Percentiles rank a stretch among this genome's conserved stretches.
phyloP scores from a whole-genome alignment of 2,797 vertebrate species.

The Kryptolebias ocellatus region DNA sequence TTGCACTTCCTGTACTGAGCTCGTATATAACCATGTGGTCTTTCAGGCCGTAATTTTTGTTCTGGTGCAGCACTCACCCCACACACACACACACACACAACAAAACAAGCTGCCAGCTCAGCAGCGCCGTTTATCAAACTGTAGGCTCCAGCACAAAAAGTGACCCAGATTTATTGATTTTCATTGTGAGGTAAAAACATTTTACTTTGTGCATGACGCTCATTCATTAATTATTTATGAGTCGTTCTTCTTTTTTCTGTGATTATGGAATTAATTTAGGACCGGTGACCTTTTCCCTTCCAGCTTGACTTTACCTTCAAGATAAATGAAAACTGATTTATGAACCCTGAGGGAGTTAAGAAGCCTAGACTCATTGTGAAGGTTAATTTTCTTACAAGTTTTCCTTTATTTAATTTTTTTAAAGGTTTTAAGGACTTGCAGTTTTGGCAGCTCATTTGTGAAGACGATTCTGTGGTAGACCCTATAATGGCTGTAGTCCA shows the following conservation, averaged over 20 bases:
- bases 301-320: constrained; percentile 35
- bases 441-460: constrained; percentile 33
- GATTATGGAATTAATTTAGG: constrained; percentile 38
- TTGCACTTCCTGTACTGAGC: constrained; percentile 29
- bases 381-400: constrained; percentile 7
- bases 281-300: constrained; percentile 24
- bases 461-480: constrained; percentile 25
- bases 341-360: constrained; percentile 12
- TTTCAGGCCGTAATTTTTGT: constrained; percentile 14
- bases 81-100: constrained; percentile 1
- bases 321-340: constrained; percentile 24
- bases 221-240: constrained; percentile 44
- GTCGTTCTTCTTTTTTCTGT: constrained; percentile 6
- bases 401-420: constrained; percentile 13
- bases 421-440: constrained; percentile 5
- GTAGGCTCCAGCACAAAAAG: constrained; percentile 17
- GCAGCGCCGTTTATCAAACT: constrained; percentile 45
- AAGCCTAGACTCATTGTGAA: constrained; percentile 7
- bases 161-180: constrained; percentile 50
- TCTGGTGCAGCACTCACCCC: neutral
- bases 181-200: constrained; percentile 25
- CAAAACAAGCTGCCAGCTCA: constrained; percentile 51
- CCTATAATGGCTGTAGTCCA: constrained; percentile 33
- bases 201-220: constrained; percentile 20
- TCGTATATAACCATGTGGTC: neutral